phyloP scores from a whole-genome alignment of 2,888 invertebrate genomes.

The Spodoptera littoralis region DNA sequence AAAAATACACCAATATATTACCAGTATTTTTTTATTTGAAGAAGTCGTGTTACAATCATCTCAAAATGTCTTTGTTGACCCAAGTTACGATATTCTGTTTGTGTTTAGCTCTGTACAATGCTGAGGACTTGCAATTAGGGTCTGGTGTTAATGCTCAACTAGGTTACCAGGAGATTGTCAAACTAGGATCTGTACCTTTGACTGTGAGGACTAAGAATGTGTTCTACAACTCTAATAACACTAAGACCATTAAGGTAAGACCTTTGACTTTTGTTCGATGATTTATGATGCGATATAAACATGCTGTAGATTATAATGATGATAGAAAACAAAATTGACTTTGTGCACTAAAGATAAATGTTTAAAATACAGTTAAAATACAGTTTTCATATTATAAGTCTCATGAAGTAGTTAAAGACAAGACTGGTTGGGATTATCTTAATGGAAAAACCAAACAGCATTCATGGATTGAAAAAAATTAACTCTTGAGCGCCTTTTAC shows the following conservation, averaged over 20 bases:
- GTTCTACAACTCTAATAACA: conserved; percentile 72
- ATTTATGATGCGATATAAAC: too few relatives aligned
- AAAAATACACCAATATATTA: conserved; percentile 4
- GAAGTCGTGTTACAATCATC: background rate
- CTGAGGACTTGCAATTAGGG: conserved; percentile 71
- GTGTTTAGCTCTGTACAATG: conserved; percentile 45
- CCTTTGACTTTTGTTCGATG: background rate
- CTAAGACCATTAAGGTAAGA: conserved; percentile 73
- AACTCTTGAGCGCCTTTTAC: too few relatives aligned
- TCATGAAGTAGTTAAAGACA: too few relatives aligned
- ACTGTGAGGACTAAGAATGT: conserved; percentile 75
- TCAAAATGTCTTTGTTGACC: conserved; percentile 35
- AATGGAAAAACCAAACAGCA: too few relatives aligned
- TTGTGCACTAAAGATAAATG: too few relatives aligned
- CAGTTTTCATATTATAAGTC: too few relatives aligned
- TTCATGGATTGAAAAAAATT: too few relatives aligned
- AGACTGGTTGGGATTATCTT: too few relatives aligned
- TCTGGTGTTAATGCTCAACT: conserved; percentile 64
- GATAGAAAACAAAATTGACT: too few relatives aligned
- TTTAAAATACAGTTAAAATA: too few relatives aligned
- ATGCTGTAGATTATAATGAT: too few relatives aligned
- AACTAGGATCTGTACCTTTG: conserved; percentile 70
- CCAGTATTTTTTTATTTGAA: background rate
- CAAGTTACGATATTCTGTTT: conserved; percentile 20
- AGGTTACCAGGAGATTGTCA: conserved; percentile 71